These are phyloP conservation scores for Drosophila pegasa DNA, from an alignment of 2,888 invertebrate species.

Conservation along the genomic window DNA sequence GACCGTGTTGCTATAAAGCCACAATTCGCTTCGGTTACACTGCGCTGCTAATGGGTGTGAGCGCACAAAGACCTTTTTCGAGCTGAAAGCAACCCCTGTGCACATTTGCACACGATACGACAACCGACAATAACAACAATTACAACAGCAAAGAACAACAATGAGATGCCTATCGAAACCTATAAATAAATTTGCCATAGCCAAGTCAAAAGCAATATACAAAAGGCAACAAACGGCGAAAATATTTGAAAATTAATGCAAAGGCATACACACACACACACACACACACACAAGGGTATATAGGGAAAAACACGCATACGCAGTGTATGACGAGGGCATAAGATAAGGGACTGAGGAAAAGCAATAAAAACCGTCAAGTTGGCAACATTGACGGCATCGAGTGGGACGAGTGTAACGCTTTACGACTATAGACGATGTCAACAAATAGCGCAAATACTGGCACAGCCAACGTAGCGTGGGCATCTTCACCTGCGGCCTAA, in stretches of 20 bases:
- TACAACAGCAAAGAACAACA: conserved; percentile 47
- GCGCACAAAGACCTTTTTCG: conserved; percentile 9
- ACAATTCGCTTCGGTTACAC: conserved; percentile 17
- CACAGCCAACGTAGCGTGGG: conserved; percentile 12
- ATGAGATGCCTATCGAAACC: conserved; percentile 60
- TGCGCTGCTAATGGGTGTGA: conserved; percentile 12
- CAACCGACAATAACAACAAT: conserved; percentile 34
- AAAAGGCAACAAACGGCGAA: conserved; percentile 35
- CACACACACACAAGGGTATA: conserved; percentile 25
- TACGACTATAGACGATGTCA: conserved; percentile 55
- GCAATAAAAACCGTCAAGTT: conserved; percentile 66
- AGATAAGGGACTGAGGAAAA: conserved; percentile 38
- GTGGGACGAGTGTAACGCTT: conserved; percentile 26
- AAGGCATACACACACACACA: conserved; percentile 34
- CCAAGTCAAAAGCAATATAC: conserved; percentile 51
- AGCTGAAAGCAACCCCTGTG: conserved; percentile 27
- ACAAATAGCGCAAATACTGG: conserved; percentile 58
- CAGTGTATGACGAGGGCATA: conserved; percentile 33
- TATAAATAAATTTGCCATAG: conserved; percentile 64
- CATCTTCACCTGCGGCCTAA: conserved; percentile 55
- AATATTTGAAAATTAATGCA: conserved; percentile 67
- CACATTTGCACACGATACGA: conserved; percentile 25
- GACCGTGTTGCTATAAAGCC: conserved; percentile 8
- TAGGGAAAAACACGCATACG: conserved; percentile 54
- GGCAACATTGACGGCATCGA: conserved; percentile 55